Evolutionary conservation across 1,140 invertebrate species (phyloP).

Genomic region (Aphis gossypii): DNA sequence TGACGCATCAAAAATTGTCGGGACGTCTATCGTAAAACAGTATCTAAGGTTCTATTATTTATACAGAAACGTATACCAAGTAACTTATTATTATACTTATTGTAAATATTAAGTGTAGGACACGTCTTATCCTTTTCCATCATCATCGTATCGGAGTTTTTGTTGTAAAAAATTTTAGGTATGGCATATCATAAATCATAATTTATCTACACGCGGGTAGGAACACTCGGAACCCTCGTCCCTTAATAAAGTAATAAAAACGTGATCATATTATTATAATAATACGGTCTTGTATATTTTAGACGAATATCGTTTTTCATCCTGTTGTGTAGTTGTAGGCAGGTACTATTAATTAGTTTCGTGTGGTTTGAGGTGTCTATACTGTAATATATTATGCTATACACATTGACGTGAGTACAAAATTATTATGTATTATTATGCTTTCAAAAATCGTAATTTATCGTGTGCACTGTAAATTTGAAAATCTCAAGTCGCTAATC

Average conservation of each 20-base stretch:
- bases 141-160: background rate
- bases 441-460: background rate
- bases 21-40: background rate
- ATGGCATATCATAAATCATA: background rate
- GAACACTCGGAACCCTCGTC: background rate
- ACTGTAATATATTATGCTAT: background rate
- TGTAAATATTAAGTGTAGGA: background rate
- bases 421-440: background rate
- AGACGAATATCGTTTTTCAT: background rate
- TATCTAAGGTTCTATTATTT: background rate
- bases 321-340: too few relatives aligned
- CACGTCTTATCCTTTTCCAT: background rate
- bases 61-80: background rate
- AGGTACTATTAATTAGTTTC: background rate
- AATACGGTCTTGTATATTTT: background rate
- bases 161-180: background rate
- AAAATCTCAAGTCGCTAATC: background rate
- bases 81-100: background rate
- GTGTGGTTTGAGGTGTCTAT: background rate
- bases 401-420: background rate
- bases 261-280: background rate
- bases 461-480: background rate
- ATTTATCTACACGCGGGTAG: background rate
- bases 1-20: background rate
- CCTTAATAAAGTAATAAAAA: conserved; percentile 1